Evolutionary conservation across 2,888 invertebrate genomes (phyloP).

Genomic region (Perithous albicinctus): DNA sequence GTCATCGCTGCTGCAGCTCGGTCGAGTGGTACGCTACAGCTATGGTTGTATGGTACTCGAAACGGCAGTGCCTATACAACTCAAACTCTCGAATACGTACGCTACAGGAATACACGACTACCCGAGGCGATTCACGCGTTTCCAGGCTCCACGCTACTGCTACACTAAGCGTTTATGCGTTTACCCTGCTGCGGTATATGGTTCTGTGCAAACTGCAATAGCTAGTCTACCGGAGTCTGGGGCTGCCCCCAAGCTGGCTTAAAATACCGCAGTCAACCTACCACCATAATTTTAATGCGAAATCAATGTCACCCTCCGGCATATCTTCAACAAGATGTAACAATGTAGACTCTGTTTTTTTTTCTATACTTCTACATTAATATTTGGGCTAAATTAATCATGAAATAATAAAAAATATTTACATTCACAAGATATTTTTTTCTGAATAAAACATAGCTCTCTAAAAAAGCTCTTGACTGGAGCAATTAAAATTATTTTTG

Average conservation of each 20-base stretch:
- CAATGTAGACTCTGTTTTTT: not conserved
- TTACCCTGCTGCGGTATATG: constrained; percentile 13
- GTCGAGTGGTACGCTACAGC: constrained; percentile 30
- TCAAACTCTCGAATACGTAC: constrained; percentile 5
- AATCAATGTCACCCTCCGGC: constrained; percentile 70
- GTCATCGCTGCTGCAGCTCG: constrained; percentile 50
- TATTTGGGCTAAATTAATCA: not conserved
- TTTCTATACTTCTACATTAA: not conserved
- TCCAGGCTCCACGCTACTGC: not conserved
- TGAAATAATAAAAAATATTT: not conserved
- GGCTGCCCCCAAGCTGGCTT: constrained; percentile 51
- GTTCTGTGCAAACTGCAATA: constrained; percentile 30
- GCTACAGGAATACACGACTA: constrained; percentile 44
- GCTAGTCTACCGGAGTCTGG: constrained; percentile 11
- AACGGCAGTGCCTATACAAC: constrained; percentile 27
- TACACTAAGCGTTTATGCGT: constrained; percentile 46
- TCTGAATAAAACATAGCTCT: not conserved
- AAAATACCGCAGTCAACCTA: constrained; percentile 35
- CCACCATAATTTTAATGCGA: constrained; percentile 69
- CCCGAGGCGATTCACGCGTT: constrained; percentile 35
- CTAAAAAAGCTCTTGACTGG: not conserved
- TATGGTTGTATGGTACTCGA: not conserved
- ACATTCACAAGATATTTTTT: not conserved
- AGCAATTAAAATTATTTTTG: no score
- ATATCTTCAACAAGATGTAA: constrained; percentile 30